Conservation (phyloP, 2,113 vertebrate genomes). For the Corythaixoides concolor region DNA sequence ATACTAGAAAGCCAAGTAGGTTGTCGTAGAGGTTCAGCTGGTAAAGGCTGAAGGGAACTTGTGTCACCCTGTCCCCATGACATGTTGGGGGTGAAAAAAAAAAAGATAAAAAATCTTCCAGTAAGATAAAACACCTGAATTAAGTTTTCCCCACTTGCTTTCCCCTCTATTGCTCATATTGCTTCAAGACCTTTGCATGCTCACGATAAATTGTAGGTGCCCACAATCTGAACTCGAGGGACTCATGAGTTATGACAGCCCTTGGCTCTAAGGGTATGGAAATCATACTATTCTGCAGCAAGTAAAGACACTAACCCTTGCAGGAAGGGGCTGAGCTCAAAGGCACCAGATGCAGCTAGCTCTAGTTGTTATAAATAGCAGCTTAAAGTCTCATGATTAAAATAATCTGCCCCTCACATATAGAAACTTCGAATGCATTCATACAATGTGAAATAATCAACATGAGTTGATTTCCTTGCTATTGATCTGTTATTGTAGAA, state of each 20-base stretch:
- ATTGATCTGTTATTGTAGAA: neutral
- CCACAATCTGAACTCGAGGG: neutral
- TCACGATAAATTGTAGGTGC: neutral
- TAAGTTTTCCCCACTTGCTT: neutral
- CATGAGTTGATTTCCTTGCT: neutral
- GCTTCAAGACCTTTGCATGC: neutral
- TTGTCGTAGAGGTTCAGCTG: neutral
- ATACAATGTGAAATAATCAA: neutral
- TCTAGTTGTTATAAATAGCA: conserved; percentile 7
- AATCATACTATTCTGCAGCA: neutral
- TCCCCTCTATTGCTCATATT: neutral
- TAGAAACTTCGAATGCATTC: neutral
- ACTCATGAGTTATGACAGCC: neutral
- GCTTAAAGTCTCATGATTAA: conserved; percentile 6
- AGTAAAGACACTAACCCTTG: neutral
- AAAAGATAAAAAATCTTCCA: neutral
- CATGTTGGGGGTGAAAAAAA: neutral
- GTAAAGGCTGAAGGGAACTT: neutral
- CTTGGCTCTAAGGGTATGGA: neutral
- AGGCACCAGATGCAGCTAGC: neutral
- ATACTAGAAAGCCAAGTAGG: neutral
- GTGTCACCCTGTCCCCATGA: neutral
- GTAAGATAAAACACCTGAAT: neutral
- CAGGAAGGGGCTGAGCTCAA: neutral
- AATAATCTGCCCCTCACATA: neutral